Evolutionary conservation across 2,888 invertebrate genomes (phyloP).

Genomic region (Anaspis maculata): DNA sequence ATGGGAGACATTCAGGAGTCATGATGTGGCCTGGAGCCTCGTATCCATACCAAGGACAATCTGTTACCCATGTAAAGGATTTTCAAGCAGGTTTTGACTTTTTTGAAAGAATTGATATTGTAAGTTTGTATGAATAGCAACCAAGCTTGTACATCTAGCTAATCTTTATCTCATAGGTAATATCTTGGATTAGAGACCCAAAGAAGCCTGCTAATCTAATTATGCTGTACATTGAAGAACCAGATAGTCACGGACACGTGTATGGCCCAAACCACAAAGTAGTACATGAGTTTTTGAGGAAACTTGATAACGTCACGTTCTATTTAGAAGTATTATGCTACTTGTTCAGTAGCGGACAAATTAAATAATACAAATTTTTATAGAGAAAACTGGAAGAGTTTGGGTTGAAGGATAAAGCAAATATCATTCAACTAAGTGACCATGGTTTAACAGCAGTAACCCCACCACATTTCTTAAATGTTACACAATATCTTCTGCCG

Average conservation of each 20-base stretch:
- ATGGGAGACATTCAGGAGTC: slow-evolving; percentile 50
- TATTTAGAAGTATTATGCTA: slow-evolving; percentile 44
- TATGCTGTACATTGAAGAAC: slow-evolving; percentile 61
- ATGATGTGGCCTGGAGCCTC: slow-evolving; percentile 65
- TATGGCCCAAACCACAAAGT: slow-evolving; percentile 47
- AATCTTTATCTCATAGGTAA: slow-evolving; percentile 40
- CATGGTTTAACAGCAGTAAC: slow-evolving; percentile 60
- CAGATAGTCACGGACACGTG: slow-evolving; percentile 55
- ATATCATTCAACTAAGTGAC: slow-evolving; percentile 63
- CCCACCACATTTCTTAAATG: slow-evolving; percentile 47
- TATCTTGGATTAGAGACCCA: slow-evolving; percentile 52
- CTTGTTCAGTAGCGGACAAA: neutral
- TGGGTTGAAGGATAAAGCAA: slow-evolving; percentile 47
- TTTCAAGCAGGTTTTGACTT: slow-evolving; percentile 43
- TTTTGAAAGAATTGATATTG: slow-evolving; percentile 48
- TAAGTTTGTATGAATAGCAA: slow-evolving; percentile 18
- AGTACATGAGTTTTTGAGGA: slow-evolving; percentile 38
- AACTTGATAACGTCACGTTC: slow-evolving; percentile 47
- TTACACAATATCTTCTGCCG: slow-evolving; percentile 45
- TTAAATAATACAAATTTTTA: slow-evolving; percentile 13
- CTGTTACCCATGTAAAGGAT: slow-evolving; percentile 40
- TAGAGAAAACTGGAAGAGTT: slow-evolving; percentile 44
- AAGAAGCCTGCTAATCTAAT: slow-evolving; percentile 58
- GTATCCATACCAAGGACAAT: slow-evolving; percentile 45
- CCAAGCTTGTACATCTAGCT: neutral